Evolutionary conservation across 2,888 invertebrate genomes (phyloP), one percentile per base, ranked within the genome.

Genomic region (Allolobophora icterica): DNA sequence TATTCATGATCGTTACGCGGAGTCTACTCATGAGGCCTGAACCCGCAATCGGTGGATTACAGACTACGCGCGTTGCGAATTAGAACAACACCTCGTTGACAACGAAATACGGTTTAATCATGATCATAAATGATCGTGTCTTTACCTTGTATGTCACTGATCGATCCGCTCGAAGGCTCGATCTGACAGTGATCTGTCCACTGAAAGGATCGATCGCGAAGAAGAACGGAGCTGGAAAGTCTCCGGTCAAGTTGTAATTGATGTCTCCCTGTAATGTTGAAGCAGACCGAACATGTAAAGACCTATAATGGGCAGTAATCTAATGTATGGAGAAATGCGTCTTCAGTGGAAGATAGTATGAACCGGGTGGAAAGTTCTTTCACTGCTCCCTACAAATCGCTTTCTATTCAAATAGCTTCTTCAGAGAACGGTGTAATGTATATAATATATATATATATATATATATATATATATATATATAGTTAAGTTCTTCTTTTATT

Each of bases 191-290:
- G 34, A 94, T 93, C 42, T 92, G 83, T 34, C 94, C 94, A 89
- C 91, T 93, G 5, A 52, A 45, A n/a, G 91, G 91, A 90, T 94
- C 92, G 45, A 94, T 93, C 35, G 89, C 90, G 92, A 94, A 94
- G 92, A 94, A 93, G n/a, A 92, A 93, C 0, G 94, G 93, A 2
- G 94, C 93, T 30, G 93, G 93, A 91, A 94, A 94, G 92, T 94
- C 94, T 15, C 94, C 95, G 84, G 94, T 94, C n/a, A 95, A 93
- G 58, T 91, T 91, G 91, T 94, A 94, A 1, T 91, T 92, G 90
- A 95, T 92, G 90, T 92, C 92, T 21, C 94, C 94, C 93, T 93
- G 92, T 30, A 91, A 89, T 52, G 33, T 40, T n/a, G n/a, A 90
- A 30, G 13, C 21, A 89, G 24, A 30, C 13, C 11, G 24, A 89